Evolutionary conservation across 2,797 vertebrate species (phyloP).

Genomic region (Pantherophis alleghaniensis): DNA sequence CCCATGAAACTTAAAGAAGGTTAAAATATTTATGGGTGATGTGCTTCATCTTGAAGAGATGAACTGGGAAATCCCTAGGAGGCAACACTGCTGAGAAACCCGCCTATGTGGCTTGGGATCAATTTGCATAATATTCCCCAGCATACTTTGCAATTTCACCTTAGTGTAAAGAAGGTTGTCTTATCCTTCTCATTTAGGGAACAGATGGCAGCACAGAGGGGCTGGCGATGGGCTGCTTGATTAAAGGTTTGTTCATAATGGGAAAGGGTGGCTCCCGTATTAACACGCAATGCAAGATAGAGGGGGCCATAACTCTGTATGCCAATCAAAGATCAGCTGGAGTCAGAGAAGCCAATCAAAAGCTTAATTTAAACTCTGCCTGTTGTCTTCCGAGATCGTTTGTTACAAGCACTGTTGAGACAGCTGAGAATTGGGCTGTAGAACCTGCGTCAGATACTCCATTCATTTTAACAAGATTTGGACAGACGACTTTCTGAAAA

Average conservation of each 20-base stretch:
- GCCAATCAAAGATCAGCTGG: conserved; percentile 27
- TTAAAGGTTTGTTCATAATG: conserved; percentile 25
- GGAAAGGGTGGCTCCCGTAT: neutral
- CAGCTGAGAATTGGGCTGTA: neutral
- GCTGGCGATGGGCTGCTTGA: conserved; percentile 15
- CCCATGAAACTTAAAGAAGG: neutral
- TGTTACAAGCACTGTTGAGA: neutral
- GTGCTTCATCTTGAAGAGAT: conserved; percentile 8
- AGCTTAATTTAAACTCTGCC: conserved; percentile 20
- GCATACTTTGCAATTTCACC: neutral
- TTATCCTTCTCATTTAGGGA: conserved; percentile 29
- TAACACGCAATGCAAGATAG: conserved; percentile 19
- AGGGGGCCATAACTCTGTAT: conserved; percentile 6
- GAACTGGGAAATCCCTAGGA: conserved; percentile 26
- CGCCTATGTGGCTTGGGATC: neutral
- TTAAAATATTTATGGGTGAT: conserved; percentile 20
- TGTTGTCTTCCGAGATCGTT: neutral
- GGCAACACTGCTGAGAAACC: neutral
- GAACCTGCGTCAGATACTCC: neutral
- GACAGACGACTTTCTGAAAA: neutral
- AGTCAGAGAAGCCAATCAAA: neutral
- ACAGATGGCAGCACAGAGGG: conserved; percentile 35
- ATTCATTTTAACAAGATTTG: neutral
- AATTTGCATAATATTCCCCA: conserved; percentile 20
- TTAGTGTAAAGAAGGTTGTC: conserved; percentile 33